Conservation (phyloP, 2,888 invertebrate species). For the Chirona hameri region DNA sequence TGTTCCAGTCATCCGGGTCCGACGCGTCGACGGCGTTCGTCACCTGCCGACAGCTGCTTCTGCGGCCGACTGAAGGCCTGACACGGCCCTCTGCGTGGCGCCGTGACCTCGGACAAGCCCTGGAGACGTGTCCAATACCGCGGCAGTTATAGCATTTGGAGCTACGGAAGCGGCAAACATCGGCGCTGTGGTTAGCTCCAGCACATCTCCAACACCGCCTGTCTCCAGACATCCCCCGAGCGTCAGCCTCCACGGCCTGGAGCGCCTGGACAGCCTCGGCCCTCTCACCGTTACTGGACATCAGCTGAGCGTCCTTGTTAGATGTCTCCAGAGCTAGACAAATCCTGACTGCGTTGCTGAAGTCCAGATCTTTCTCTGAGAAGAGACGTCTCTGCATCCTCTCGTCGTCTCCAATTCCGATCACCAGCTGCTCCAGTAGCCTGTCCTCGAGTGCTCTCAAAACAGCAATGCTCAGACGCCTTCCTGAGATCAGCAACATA, state of each 20-base stretch:
- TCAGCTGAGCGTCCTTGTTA: background rate
- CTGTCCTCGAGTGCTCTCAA: background rate
- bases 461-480: background rate
- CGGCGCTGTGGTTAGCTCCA: background rate
- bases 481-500: background rate
- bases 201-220: background rate
- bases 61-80: background rate
- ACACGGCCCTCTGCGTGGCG: background rate
- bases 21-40: background rate
- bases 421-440: background rate
- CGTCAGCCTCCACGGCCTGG: background rate
- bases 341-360: background rate
- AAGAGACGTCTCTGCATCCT: background rate
- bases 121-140: background rate
- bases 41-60: background rate
- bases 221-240: background rate
- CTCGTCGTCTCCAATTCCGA: too few relatives aligned
- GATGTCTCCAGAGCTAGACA: background rate
- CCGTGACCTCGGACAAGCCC: background rate
- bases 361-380: background rate
- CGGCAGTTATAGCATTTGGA: background rate
- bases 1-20: background rate
- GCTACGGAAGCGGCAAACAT: background rate
- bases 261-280: background rate
- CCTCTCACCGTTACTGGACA: too few relatives aligned